These are phyloP conservation scores for Pemphredon lugubris DNA, from an alignment of 2,888 invertebrate species.

Conservation along the genomic window DNA sequence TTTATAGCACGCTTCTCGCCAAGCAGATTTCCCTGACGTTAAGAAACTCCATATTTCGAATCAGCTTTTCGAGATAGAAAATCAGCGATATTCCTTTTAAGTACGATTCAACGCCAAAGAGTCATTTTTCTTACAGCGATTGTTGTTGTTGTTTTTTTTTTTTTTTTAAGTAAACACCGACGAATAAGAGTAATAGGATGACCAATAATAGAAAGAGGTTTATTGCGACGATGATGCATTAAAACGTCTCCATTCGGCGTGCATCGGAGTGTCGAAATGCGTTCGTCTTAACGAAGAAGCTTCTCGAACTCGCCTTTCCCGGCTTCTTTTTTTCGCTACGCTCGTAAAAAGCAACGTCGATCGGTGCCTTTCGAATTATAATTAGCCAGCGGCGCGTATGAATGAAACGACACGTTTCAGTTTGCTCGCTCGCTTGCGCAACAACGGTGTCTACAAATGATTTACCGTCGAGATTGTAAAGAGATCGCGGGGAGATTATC, in stretches of 20 bases:
- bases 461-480: constrained; percentile 53
- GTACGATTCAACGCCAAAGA: too few species aligned
- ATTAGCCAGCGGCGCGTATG: constrained; percentile 60
- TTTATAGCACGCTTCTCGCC: constrained; percentile 39
- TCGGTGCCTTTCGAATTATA: constrained; percentile 63
- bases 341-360: constrained; percentile 50
- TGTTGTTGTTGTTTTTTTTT: too few species aligned
- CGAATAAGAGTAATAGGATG: too few species aligned
- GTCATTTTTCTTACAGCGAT: too few species aligned
- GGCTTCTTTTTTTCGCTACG: constrained; percentile 12
- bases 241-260: not conserved
- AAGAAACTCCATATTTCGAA: too few species aligned
- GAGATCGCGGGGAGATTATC: constrained; percentile 54
- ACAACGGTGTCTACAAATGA: constrained; percentile 46
- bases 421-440: constrained; percentile 33
- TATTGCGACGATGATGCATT: too few species aligned
- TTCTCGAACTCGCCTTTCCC: constrained; percentile 24
- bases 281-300: constrained; percentile 29
- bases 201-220: too few species aligned
- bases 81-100: too few species aligned
- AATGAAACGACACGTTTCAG: constrained; percentile 55
- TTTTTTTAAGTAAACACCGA: too few species aligned
- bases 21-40: too few species aligned
- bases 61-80: too few species aligned
- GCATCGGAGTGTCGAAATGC: constrained; percentile 23